These are phyloP conservation scores for Callipepla squamata DNA, from an alignment of 2,113 vertebrate species.

Conservation along the genomic window DNA sequence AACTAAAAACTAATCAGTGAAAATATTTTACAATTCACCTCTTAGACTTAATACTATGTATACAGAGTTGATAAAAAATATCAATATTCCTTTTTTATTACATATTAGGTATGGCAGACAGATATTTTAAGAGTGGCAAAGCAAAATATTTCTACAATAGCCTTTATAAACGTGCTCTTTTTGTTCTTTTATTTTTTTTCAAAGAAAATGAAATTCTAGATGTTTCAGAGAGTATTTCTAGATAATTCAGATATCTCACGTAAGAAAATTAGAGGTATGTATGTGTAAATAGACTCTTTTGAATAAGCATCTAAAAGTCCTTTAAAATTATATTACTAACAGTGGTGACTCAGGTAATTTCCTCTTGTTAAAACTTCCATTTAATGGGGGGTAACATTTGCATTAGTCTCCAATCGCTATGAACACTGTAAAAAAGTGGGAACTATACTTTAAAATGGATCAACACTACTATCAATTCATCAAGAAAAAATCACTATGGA, in stretches of 20 bases:
- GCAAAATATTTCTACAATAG: neutral
- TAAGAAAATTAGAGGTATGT: neutral
- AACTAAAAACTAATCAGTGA: neutral
- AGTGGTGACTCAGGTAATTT: slow-evolving; percentile 31
- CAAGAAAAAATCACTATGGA: slow-evolving; percentile 42
- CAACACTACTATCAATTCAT: slow-evolving; percentile 33
- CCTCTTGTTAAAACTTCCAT: neutral
- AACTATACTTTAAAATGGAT: slow-evolving; percentile 52
- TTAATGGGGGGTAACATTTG: slow-evolving; percentile 31
- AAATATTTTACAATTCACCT: slow-evolving; percentile 14
- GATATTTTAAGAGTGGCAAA: neutral
- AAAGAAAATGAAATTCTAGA: neutral
- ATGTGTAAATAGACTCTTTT: neutral
- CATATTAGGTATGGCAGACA: neutral
- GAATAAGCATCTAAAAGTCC: slow-evolving; percentile 2
- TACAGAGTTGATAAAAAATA: neutral
- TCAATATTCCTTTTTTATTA: neutral
- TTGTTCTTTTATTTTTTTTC: neutral
- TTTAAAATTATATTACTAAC: slow-evolving; percentile 18
- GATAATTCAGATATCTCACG: neutral
- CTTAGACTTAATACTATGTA: neutral
- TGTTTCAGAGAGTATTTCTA: neutral
- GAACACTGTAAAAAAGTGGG: neutral
- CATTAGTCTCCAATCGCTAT: slow-evolving; percentile 24
- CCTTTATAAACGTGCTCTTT: neutral